A percentile compares a stretch with the other conserved stretches of the same genome.
Evolutionary conservation across 2,113 vertebrate species (phyloP).

Genomic region (Leucopsar rothschildi): DNA sequence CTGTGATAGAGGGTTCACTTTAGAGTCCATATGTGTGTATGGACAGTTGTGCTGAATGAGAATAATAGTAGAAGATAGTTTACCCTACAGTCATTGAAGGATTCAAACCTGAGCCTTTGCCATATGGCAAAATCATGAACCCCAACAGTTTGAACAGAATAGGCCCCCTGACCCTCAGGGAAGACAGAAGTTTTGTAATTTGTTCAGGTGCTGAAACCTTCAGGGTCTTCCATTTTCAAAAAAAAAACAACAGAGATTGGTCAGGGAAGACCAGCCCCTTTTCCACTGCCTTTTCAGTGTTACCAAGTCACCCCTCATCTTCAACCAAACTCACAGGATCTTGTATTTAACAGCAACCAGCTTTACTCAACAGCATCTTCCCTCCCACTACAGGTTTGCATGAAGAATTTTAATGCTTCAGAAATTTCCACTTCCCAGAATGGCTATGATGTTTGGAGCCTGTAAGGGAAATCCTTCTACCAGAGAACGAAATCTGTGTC

Average conservation of each 20-base stretch:
- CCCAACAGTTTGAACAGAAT: neutral
- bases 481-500: neutral
- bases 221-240: neutral
- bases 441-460: neutral
- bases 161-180: neutral
- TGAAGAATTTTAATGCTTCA: neutral
- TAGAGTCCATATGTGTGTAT: neutral
- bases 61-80: neutral
- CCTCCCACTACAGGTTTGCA: neutral
- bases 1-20: rapidly evolving
- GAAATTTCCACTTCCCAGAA: neutral
- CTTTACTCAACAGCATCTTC: neutral
- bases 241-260: neutral
- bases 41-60: neutral
- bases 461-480: neutral
- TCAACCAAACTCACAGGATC: neutral
- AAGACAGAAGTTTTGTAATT: neutral
- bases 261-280: neutral
- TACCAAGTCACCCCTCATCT: neutral
- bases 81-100: neutral
- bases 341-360: neutral
- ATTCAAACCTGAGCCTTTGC: neutral
- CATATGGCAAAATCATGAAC: neutral
- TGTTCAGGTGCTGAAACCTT: neutral
- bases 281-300: neutral